Conservation (phyloP, 2,888 invertebrate species). For the Trissoscelio sp. region DNA sequence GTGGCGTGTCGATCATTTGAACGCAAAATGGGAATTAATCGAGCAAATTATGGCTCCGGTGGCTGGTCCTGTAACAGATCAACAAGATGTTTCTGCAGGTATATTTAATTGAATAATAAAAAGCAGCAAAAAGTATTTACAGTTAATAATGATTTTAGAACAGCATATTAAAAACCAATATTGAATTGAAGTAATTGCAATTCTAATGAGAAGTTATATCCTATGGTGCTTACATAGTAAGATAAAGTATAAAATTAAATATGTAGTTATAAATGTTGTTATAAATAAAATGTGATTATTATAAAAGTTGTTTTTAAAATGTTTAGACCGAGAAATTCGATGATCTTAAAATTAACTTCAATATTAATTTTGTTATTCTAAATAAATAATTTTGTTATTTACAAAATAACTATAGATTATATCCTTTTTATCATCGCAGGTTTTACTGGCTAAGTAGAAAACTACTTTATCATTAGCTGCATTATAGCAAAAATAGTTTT, state of each 20-base stretch:
- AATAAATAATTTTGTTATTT: too few relatives aligned
- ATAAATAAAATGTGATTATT: too few relatives aligned
- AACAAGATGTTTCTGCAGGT: conserved; percentile 82
- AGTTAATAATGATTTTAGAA: conserved; percentile 1
- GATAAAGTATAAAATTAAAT: too few relatives aligned
- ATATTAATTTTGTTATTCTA: too few relatives aligned
- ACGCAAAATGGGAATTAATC: conserved; percentile 91
- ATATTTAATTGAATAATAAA: conserved; percentile 42
- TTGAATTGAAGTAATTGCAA: too few relatives aligned
- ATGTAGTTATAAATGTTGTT: too few relatives aligned
- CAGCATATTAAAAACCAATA: background rate
- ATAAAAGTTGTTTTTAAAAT: too few relatives aligned
- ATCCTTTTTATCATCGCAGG: conserved; percentile 37
- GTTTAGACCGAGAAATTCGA: too few relatives aligned
- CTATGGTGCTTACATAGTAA: too few relatives aligned
- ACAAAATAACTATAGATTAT: background rate
- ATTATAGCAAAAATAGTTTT: conserved; percentile 29
- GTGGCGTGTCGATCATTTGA: conserved; percentile 90
- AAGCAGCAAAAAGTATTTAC: too few relatives aligned
- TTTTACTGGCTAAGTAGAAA: conserved; percentile 41
- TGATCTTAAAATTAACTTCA: too few relatives aligned
- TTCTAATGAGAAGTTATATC: too few relatives aligned
- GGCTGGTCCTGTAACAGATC: conserved; percentile 81
- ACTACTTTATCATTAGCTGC: conserved; percentile 44
- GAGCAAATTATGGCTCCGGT: conserved; percentile 88